These are phyloP conservation scores for Umimayanthus chanpuru DNA, from an alignment of 92 coral and sea anemone genomes.

Conservation along the genomic window DNA sequence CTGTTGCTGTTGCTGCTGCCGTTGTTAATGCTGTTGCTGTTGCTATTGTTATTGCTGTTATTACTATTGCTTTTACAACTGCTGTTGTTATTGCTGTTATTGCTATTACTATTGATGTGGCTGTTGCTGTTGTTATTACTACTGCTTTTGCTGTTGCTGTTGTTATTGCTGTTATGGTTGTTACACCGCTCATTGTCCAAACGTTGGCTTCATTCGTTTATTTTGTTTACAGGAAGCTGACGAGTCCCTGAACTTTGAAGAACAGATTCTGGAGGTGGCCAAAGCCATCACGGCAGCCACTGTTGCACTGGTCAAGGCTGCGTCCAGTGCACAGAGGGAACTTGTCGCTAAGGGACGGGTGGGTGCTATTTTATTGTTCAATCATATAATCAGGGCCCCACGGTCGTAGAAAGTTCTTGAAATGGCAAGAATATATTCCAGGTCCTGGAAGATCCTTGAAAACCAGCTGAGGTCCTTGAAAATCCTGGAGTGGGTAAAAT, in stretches of 20 bases:
- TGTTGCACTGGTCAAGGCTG: constrained; percentile 95
- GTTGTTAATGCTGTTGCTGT: neutral
- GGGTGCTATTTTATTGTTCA: constrained; percentile 6
- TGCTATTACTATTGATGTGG: neutral
- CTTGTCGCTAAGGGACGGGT: constrained; percentile 93
- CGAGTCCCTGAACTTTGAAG: constrained; percentile 86
- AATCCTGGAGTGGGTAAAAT: too few relatives aligned
- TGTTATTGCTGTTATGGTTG: neutral
- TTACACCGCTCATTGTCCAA: too few relatives aligned
- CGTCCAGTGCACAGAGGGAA: constrained; percentile 95
- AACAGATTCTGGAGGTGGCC: constrained; percentile 94
- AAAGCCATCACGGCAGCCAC: constrained; percentile 98
- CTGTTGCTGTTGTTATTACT: too few relatives aligned
- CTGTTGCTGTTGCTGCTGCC: neutral
- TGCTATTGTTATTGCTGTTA: neutral
- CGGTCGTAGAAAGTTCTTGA: too few relatives aligned
- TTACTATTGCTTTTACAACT: neutral
- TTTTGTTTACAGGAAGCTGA: constrained; percentile 17
- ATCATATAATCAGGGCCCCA: neutral
- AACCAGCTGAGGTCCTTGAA: too few relatives aligned
- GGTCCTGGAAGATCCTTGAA: too few relatives aligned
- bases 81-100: neutral
- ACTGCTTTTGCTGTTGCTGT: too few relatives aligned
- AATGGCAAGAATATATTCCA: too few relatives aligned
- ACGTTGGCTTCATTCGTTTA: neutral